Evolutionary conservation across 2,113 vertebrate genomes (phyloP).

Genomic region (Burhinus bistriatus): DNA sequence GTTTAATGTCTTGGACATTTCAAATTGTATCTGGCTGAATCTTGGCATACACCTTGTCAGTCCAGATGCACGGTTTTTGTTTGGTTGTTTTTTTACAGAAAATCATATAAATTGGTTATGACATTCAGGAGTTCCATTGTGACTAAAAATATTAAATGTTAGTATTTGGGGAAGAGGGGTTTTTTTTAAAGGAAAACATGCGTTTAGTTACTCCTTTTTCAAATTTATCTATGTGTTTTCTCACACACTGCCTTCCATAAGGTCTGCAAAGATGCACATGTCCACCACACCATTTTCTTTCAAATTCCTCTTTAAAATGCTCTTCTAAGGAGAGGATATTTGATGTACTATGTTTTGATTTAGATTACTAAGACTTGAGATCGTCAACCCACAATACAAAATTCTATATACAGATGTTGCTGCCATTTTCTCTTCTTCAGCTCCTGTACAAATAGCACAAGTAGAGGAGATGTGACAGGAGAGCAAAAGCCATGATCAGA

Average conservation of each 20-base stretch:
- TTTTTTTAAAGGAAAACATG: neutral
- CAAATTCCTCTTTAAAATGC: neutral
- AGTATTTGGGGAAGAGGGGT: neutral
- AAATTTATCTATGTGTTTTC: neutral
- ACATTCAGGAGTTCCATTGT: neutral
- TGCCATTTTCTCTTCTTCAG: neutral
- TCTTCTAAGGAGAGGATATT: neutral
- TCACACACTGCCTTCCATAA: neutral
- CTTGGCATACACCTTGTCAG: conserved; percentile 68
- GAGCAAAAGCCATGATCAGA: neutral
- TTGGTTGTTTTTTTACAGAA: neutral
- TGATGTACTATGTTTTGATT: neutral
- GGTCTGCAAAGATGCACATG: neutral
- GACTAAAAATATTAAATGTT: conserved; percentile 28
- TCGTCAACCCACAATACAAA: neutral
- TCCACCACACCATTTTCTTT: neutral
- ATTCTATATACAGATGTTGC: neutral
- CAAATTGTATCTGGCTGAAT: conserved; percentile 69
- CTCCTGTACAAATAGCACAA: neutral
- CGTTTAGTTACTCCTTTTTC: neutral
- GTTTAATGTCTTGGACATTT: conserved; percentile 56
- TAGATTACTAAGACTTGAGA: neutral
- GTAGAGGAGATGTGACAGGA: neutral
- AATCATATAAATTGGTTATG: neutral
- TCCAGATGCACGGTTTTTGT: conserved; percentile 53